A percentile compares a stretch with the other conserved stretches of the same genome.
Conservation (phyloP, 2,888 invertebrate species). For the Pheosia gnoma region DNA sequence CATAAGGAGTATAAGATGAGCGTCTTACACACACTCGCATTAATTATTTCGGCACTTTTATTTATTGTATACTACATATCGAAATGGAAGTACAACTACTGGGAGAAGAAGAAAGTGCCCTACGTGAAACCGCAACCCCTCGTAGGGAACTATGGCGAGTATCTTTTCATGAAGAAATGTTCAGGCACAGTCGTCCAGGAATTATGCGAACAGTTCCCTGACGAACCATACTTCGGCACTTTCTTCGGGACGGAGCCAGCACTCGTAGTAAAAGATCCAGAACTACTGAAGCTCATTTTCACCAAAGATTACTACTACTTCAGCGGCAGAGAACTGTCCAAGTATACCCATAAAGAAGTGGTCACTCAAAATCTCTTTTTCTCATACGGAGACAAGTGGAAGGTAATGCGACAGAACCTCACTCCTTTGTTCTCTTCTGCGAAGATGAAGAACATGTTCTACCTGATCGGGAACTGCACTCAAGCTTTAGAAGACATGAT, state of each 20-base stretch:
- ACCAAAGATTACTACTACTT: slow-evolving; percentile 49
- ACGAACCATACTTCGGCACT: slow-evolving; percentile 49
- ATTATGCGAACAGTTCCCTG: slow-evolving; percentile 42
- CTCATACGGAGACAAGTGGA: slow-evolving; percentile 43
- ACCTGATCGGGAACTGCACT: slow-evolving; percentile 41
- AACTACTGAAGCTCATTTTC: slow-evolving; percentile 40
- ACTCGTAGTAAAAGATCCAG: slow-evolving; percentile 39
- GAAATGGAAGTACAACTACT: slow-evolving; percentile 34
- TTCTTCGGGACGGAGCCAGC: slow-evolving; percentile 53
- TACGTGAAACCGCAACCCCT: slow-evolving; percentile 37
- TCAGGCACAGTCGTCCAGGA: slow-evolving; percentile 27
- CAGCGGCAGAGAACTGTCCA: slow-evolving; percentile 35
- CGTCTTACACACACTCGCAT: slow-evolving; percentile 35
- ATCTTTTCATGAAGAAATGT: slow-evolving; percentile 37
- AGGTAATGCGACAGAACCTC: slow-evolving; percentile 41
- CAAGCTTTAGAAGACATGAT: slow-evolving; percentile 33
- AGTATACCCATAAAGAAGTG: slow-evolving; percentile 34
- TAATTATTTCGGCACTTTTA: background rate
- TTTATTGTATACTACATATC: slow-evolving; percentile 7
- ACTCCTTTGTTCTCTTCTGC: slow-evolving; percentile 44
- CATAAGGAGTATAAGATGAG: slow-evolving; percentile 48
- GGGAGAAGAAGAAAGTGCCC: slow-evolving; percentile 46
- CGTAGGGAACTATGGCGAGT: slow-evolving; percentile 49
- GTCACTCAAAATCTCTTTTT: slow-evolving; percentile 44
- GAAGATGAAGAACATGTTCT: slow-evolving; percentile 49